Base-by-base conservation (phyloP, 2,113 vertebrate genomes). In the Drymodes brunneopygia region DNA sequence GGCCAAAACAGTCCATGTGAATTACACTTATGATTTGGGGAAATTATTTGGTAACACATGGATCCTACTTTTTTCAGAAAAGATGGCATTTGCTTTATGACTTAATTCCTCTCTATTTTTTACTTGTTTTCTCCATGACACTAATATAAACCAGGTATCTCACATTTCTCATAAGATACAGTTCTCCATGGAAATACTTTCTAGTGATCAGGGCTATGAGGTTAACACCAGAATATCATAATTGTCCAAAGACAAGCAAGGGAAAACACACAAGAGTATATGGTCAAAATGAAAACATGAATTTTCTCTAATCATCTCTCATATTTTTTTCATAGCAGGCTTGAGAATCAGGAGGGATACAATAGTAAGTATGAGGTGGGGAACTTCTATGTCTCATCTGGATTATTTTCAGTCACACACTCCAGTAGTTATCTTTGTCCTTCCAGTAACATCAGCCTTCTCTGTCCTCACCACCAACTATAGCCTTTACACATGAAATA, bases 321-420 rank as follows among this genome's bases (percentile, higher is more conserved):
- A 2, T 28, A 36, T 44, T 48, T 93, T 93, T 79, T 80, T 73
- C 38, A 50, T 0, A 3, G 19, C 24, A 92, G 44, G 15, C 27
- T 65, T 81, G 58, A 86, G 35, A 93, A 81, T 64, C 27, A 71
- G 21, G 21, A 78, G 15, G 35, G 28, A 78, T 33, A 64, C 7
- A 94, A 53, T 11, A 27, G 11, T 47, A 90, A 77, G 10, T 11
- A 61, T 38, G 9, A 95, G 19, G 60, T 36, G 3, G 20, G 44
- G 4, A 93, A 79, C 15, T 61, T 65, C 71, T 45, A 14, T 57
- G 1, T 36, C 62, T 82, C 29, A 61, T 22, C 9, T 54, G 25
- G 51, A 95, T 61, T 71, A 65, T 48, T 81, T 96, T 90, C 62
- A 88, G 88, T 90, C 86, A 92, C 24, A 86, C 62, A 57, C 38